Evolutionary conservation across 2,888 invertebrate genomes (phyloP), one percentile per base, ranked within the genome.

Genomic region (Calameuta filiformis): DNA sequence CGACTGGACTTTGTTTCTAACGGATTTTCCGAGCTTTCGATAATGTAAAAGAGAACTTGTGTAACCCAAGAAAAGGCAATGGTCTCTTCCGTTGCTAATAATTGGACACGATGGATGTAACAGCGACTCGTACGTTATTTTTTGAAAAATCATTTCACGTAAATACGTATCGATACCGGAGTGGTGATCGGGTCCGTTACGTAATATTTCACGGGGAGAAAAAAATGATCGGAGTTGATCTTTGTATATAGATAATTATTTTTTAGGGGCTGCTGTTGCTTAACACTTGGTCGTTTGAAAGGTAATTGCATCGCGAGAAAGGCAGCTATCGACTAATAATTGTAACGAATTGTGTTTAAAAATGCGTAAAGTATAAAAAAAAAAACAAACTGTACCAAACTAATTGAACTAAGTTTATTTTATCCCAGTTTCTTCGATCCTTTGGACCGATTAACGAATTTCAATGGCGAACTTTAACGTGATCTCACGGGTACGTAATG

Each of bases 121-220:
- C 23, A 56, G 15, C 79, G 76, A 12, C 2, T 75, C 30, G 4
- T 31, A 9, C 12, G n/a, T 75, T 75, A 12, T 23, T 35, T 34
- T n/a, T 30, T 6, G 12, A 74, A 40, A 79, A 82, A 80, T 82
- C 80, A 83, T 81, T 68, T 34, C 79, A 69, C 85, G 82, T 85
- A 85, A 82, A 85, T 85, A 84, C 83, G 81, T 85, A 85, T 85
- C 79, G 82, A 85, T 83, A 71, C 77, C 82, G 79, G 77, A 56
- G 1, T 23, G 23, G 56, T 77, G 34, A 79, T 77, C 75, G 80
- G 81, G 71, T 81, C 56, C 56, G 82, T 77, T 83, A 79, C 75
- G 81, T 83, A 82, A 71, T 33, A 31, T 71, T 71, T 31, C 71
- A 71, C 15, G 23, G 40, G 56, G 3, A 33, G 3, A 33, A 3